Percentiles rank a stretch among this genome's conserved stretches.
Conservation (phyloP, 2,888 invertebrate species). For the Drosophila imparisetae region DNA sequence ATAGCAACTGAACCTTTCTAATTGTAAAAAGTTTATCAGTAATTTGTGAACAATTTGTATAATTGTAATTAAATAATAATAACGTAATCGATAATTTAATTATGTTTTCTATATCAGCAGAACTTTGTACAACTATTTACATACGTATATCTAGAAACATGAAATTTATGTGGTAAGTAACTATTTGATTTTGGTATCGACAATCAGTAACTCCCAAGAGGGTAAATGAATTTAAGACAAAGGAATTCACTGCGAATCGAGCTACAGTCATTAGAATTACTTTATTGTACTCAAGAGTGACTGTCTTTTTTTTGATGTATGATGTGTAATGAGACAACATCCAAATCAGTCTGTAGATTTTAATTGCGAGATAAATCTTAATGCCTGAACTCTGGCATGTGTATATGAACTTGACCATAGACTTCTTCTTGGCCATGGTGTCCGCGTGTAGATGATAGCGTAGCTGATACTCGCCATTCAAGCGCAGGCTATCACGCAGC, state of each 20-base stretch:
- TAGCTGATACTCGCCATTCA: constrained; percentile 85
- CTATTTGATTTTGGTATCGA: constrained; percentile 17
- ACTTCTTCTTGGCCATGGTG: constrained; percentile 92
- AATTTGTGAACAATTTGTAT: background rate
- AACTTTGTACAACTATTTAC: background rate
- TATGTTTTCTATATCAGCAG: background rate
- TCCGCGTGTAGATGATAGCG: constrained; percentile 92
- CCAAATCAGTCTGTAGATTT: background rate
- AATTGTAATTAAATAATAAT: background rate
- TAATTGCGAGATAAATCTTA: background rate
- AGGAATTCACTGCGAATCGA: constrained; percentile 8
- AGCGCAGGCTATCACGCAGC: constrained; percentile 92
- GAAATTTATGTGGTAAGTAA: constrained; percentile 1
- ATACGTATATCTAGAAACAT: background rate
- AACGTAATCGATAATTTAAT: background rate
- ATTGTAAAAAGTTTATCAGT: background rate
- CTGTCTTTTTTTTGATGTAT: background rate
- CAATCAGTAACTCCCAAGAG: constrained; percentile 3
- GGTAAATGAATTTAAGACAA: constrained; percentile 13
- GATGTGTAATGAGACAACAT: constrained; percentile 1
- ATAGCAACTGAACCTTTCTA: background rate
- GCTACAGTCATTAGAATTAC: background rate
- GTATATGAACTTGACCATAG: constrained; percentile 88
- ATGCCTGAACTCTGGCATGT: constrained; percentile 24
- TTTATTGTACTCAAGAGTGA: background rate